These are phyloP conservation scores for Reinhardtius hippoglossoides DNA, from an alignment of 2,113 vertebrate genomes.

Conservation along the genomic window DNA sequence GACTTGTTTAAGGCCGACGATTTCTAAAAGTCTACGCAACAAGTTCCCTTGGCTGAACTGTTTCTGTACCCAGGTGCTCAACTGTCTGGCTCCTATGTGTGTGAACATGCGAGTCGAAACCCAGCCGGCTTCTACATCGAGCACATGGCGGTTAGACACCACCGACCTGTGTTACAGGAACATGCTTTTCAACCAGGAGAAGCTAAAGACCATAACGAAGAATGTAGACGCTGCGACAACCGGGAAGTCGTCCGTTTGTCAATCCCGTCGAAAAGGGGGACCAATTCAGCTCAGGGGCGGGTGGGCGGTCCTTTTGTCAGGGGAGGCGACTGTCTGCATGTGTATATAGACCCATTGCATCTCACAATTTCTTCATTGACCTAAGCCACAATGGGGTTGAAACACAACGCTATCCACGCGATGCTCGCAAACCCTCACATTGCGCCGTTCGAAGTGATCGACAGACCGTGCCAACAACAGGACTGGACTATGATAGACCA, in stretches of 20 bases:
- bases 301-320: too few relatives aligned
- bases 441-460: background rate
- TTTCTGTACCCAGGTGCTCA: constrained; percentile 9
- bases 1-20: background rate
- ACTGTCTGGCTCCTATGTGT: constrained; percentile 3
- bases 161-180: constrained; percentile 19
- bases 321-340: too few relatives aligned
- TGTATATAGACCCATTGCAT: too few relatives aligned
- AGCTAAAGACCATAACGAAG: too few relatives aligned
- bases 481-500: background rate
- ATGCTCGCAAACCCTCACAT: background rate
- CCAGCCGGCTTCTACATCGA: too few relatives aligned
- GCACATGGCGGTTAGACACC: background rate
- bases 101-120: constrained; percentile 17
- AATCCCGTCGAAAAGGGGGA: too few relatives aligned
- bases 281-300: too few relatives aligned
- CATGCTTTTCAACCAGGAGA: constrained; percentile 1
- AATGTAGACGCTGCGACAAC: too few relatives aligned
- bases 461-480: background rate
- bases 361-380: too few relatives aligned
- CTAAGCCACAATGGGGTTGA: background rate
- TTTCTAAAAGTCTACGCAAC: background rate
- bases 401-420: background rate
- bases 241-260: too few relatives aligned
- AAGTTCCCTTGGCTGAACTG: constrained; percentile 24